phyloP scores from a whole-genome alignment of 2,113 vertebrate species.

The Melanotaenia duboulayi region DNA sequence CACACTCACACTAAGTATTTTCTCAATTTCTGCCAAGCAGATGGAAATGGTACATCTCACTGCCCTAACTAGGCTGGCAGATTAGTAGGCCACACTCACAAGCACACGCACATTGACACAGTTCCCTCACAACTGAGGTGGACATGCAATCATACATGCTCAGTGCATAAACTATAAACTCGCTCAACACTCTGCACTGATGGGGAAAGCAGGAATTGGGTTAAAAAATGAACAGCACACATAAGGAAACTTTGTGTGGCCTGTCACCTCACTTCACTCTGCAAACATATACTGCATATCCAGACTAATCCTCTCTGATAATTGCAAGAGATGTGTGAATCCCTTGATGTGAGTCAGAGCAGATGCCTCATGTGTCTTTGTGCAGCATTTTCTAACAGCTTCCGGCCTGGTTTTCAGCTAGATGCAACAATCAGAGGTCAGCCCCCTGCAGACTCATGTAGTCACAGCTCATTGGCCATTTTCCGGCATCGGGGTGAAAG shows the following conservation, averaged over 20 bases:
- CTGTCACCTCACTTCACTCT: conserved; percentile 31
- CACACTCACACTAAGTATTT: conserved; percentile 18
- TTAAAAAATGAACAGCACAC: conserved; percentile 22
- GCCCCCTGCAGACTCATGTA: conserved; percentile 19
- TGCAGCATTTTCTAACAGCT: conserved; percentile 47
- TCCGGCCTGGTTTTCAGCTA: conserved; percentile 22
- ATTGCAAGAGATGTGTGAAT: not conserved
- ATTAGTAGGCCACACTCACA: conserved; percentile 45
- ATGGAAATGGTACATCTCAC: conserved; percentile 67
- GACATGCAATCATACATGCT: conserved; percentile 45
- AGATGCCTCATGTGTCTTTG: conserved; percentile 16
- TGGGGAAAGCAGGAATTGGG: conserved; percentile 15
- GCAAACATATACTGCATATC: conserved; percentile 6
- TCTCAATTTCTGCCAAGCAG: conserved; percentile 60
- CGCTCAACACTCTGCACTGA: conserved; percentile 7
- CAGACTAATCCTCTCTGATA: conserved; percentile 2
- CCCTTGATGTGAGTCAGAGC: not conserved
- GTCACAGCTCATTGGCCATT: conserved; percentile 33
- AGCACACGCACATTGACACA: conserved; percentile 6
- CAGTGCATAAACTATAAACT: conserved; percentile 33
- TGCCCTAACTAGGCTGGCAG: conserved; percentile 61
- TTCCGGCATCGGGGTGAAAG: conserved; percentile 22
- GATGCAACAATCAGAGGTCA: conserved; percentile 51
- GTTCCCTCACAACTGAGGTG: conserved; percentile 31
- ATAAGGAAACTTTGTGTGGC: conserved; percentile 17